A percentile compares a stretch with the other conserved stretches of the same genome.
phyloP scores from a whole-genome alignment of 2,888 invertebrate genomes.

The Nymphalis polychloros region DNA sequence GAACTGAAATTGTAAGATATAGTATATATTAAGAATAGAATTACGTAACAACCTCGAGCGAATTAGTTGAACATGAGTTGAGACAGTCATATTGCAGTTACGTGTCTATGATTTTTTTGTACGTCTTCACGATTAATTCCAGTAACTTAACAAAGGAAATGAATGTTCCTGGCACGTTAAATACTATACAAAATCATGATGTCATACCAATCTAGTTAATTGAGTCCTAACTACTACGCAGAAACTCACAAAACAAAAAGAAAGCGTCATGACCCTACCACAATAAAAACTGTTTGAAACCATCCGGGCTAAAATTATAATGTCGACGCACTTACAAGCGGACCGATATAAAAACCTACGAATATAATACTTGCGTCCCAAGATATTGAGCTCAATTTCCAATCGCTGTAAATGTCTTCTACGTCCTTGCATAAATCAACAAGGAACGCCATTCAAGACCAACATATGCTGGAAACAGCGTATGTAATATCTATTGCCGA shows the following conservation, averaged over 20 bases:
- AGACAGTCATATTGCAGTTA: too few relatives aligned
- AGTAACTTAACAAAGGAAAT: background rate
- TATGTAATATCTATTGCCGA: slow-evolving; percentile 42
- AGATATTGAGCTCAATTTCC: slow-evolving; percentile 43
- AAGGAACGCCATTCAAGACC: slow-evolving; percentile 63
- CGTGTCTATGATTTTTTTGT: too few relatives aligned
- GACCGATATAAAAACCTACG: slow-evolving; percentile 47
- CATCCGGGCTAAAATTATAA: slow-evolving; percentile 78
- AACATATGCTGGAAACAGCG: slow-evolving; percentile 46
- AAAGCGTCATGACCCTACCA: slow-evolving; percentile 72
- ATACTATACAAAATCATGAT: slow-evolving; percentile 31
- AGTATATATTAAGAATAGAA: too few relatives aligned
- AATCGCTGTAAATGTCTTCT: slow-evolving; percentile 36
- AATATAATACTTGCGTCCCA: slow-evolving; percentile 45
- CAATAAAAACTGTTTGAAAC: slow-evolving; percentile 79
- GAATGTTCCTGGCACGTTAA: too few relatives aligned
- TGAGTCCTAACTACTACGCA: slow-evolving; percentile 48
- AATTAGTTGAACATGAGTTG: too few relatives aligned
- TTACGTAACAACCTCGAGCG: too few relatives aligned
- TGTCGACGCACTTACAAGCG: slow-evolving; percentile 70
- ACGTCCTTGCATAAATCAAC: slow-evolving; percentile 55
- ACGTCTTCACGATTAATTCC: background rate
- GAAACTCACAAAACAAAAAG: slow-evolving; percentile 62
- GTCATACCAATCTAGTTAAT: slow-evolving; percentile 47
- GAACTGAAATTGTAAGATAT: too few relatives aligned